Evolutionary conservation across 2,113 vertebrate genomes (phyloP), one percentile per base, ranked within the genome.

Genomic region (Castor canadensis): DNA sequence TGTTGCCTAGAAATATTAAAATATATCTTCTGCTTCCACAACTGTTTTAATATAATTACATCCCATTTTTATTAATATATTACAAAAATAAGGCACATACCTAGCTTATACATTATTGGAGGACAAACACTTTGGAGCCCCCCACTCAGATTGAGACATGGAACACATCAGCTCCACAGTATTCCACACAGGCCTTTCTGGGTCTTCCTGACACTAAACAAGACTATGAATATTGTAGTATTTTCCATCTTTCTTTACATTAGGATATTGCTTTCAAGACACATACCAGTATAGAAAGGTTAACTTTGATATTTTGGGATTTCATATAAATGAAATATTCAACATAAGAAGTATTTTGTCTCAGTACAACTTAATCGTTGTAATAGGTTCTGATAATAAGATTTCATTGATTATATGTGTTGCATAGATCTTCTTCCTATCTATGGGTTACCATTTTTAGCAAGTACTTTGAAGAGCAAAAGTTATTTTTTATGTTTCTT

Each of bases 1-100:
- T 40, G 6, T 67, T 89, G 24, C 79, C 54, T 47, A 28, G n/a
- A 89, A 73, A 88, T 13, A 73, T 84, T 83, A 91, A 92, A 93
- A 72, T 83, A 22, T 11, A 9, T 0, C n/a, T 40, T 93, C 54
- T 83, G 38, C 47, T 77, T 76, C 52, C 9, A 15, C 26, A 83
- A 56, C 13, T 56, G 8, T 64, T 83, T 87, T 32, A 64, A 72
- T 66, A 26, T 28, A 71, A 60, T 9, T 10, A 38, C 5, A 72
- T 54, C 6, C 76, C 86, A 81, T 56, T 94, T 79, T 56, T 72
- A 77, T 80, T 90, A 76, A 67, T 54, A 38, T 62, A 43, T 35
- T 66, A 38, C 26, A 83, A 72, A 58, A 45, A 66, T 77, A 52
- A 79, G 67, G 1, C 3, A 22, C n/a, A 66, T 66, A 28, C 9